A percentile compares a stretch with the other conserved stretches of the same genome.
These are phyloP conservation scores for Bugulina stolonifera DNA, from an alignment of 2,888 invertebrate species.

Conservation along the genomic window DNA sequence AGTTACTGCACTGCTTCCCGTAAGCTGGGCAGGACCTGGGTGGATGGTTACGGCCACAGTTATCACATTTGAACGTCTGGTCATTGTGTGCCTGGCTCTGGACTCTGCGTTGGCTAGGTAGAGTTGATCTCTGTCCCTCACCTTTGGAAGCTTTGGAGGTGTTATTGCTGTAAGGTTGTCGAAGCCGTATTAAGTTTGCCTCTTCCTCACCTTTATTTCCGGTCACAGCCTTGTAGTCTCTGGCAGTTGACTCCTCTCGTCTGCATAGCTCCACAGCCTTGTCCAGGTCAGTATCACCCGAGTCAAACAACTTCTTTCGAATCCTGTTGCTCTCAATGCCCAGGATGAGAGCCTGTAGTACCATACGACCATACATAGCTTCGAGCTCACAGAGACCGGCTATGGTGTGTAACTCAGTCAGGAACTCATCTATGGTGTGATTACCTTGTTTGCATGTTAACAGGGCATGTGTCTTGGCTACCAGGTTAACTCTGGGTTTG, in stretches of 20 bases:
- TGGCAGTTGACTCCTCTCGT: neutral
- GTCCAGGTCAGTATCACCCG: neutral
- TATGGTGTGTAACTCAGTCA: conserved; percentile 1
- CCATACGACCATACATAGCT: neutral
- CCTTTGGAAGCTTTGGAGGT: no score
- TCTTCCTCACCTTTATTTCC: no score
- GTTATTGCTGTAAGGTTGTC: neutral
- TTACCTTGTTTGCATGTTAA: neutral
- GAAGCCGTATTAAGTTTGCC: neutral
- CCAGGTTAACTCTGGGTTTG: neutral
- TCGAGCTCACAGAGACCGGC: neutral
- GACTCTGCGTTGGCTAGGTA: neutral
- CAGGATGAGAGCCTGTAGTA: neutral
- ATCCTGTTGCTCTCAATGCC: neutral
- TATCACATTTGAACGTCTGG: neutral
- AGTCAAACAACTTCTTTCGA: neutral
- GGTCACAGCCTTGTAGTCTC: neutral
- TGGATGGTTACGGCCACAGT: neutral
- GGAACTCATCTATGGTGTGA: neutral
- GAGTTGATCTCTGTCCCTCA: no score
- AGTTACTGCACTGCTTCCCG: neutral
- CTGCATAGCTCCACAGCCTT: neutral
- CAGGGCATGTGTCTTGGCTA: neutral
- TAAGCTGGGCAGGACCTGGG: neutral
- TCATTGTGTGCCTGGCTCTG: neutral